Evolutionary conservation across 2,888 invertebrate genomes (phyloP).

Genomic region (Pyrgus malvae): DNA sequence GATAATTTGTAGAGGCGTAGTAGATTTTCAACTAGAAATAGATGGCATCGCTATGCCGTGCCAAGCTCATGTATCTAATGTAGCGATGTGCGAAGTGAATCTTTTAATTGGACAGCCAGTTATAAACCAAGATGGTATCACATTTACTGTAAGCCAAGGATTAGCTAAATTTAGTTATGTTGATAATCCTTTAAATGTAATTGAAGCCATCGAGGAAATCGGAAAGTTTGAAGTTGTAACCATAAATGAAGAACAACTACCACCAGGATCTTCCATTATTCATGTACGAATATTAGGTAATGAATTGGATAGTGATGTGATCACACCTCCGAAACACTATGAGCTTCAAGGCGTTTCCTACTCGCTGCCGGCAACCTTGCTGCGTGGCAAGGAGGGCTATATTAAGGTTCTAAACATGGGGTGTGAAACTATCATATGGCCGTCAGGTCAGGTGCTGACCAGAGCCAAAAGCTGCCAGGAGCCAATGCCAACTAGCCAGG

Average conservation of each 20-base stretch:
- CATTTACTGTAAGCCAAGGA: conserved; percentile 23
- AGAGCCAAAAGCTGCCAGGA: conserved; percentile 30
- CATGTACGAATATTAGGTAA: conserved; percentile 30
- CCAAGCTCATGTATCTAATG: conserved; percentile 26
- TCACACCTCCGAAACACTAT: conserved; percentile 33
- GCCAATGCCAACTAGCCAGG: too few species aligned
- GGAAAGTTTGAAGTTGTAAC: conserved; percentile 28
- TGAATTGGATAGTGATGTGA: conserved; percentile 25
- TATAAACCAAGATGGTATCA: conserved; percentile 30
- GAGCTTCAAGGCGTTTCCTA: conserved; percentile 35
- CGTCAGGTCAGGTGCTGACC: conserved; percentile 20
- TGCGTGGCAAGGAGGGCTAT: conserved; percentile 34
- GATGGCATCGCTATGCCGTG: conserved; percentile 27
- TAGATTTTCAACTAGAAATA: conserved; percentile 31
- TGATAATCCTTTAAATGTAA: neutral
- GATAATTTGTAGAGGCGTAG: conserved; percentile 29
- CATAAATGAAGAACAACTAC: conserved; percentile 27
- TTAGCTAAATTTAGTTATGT: conserved; percentile 12
- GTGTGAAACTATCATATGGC: conserved; percentile 22
- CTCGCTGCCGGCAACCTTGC: conserved; percentile 36
- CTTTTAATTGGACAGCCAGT: conserved; percentile 38
- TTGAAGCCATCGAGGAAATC: conserved; percentile 21
- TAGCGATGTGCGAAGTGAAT: conserved; percentile 30
- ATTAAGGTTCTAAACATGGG: conserved; percentile 38
- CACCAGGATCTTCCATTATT: conserved; percentile 33